Evolutionary conservation across 2,888 invertebrate genomes (phyloP).

Genomic region (Philopedon plagiatum): DNA sequence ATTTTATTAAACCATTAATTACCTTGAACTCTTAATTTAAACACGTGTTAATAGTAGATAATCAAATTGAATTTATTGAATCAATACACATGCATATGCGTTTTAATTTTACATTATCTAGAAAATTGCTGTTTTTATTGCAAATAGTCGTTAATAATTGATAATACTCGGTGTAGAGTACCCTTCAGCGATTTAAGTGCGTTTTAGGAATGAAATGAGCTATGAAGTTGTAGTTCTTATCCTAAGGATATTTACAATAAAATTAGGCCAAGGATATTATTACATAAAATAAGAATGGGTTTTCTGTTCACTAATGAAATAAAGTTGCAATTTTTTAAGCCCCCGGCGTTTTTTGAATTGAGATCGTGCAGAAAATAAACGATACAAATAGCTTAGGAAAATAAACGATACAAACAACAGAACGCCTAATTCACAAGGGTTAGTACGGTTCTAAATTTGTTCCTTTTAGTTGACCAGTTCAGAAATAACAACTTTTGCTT

Average conservation of each 20-base stretch:
- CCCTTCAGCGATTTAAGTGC: background rate
- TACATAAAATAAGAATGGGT: background rate
- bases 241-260: conserved; percentile 2
- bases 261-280: conserved; percentile 9
- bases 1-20: conserved; percentile 8
- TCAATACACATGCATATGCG: conserved; percentile 13
- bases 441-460: too few species aligned
- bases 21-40: conserved; percentile 11
- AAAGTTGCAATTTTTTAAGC: background rate
- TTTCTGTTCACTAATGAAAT: background rate
- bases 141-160: conserved; percentile 16
- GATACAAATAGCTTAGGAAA: background rate
- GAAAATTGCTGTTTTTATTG: conserved; percentile 21
- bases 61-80: conserved; percentile 11
- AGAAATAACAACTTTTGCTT: too few species aligned
- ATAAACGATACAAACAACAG: too few species aligned
- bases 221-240: background rate
- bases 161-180: background rate
- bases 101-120: conserved; percentile 18
- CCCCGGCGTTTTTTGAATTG: conserved; percentile 8
- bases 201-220: background rate
- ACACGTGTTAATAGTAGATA: conserved; percentile 18
- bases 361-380: conserved; percentile 2
- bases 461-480: too few species aligned
- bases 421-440: too few species aligned